phyloP scores from a whole-genome alignment of 2,113 vertebrate species.

The Chamaetylas fuelleborni region DNA sequence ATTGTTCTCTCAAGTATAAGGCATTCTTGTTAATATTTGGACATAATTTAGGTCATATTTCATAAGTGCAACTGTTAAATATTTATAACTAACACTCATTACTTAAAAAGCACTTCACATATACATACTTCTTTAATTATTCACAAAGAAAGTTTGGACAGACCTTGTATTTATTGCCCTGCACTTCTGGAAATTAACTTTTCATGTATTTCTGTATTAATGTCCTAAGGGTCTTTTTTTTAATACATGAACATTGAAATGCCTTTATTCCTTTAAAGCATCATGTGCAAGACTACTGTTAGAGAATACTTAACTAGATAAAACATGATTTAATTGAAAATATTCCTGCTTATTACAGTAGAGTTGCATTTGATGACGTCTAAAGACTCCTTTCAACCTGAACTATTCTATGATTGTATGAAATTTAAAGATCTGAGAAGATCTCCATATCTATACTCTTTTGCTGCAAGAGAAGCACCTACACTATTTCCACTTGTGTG shows the following conservation, averaged over 20 bases:
- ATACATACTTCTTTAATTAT: slow-evolving; percentile 68
- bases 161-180: slow-evolving; percentile 62
- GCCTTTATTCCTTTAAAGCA: background rate
- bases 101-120: slow-evolving; percentile 70
- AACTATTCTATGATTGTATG: background rate
- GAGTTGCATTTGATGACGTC: background rate
- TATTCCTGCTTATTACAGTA: background rate
- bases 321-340: background rate
- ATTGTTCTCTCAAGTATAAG: slow-evolving; percentile 67
- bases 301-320: background rate
- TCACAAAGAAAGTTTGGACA: slow-evolving; percentile 65
- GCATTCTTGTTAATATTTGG: slow-evolving; percentile 70
- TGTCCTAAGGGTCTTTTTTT: slow-evolving; percentile 8
- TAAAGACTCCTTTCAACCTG: background rate
- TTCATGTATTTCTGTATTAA: slow-evolving; percentile 42
- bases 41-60: slow-evolving; percentile 73
- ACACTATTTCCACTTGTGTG: background rate
- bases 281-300: background rate
- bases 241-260: background rate
- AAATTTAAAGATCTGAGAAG: background rate
- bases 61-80: slow-evolving; percentile 69
- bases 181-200: slow-evolving; percentile 63
- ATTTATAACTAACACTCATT: slow-evolving; percentile 72
- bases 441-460: background rate
- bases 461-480: background rate